Evolutionary conservation across 2,113 vertebrate genomes (phyloP).

Genomic region (Motacilla tschutschensis): DNA sequence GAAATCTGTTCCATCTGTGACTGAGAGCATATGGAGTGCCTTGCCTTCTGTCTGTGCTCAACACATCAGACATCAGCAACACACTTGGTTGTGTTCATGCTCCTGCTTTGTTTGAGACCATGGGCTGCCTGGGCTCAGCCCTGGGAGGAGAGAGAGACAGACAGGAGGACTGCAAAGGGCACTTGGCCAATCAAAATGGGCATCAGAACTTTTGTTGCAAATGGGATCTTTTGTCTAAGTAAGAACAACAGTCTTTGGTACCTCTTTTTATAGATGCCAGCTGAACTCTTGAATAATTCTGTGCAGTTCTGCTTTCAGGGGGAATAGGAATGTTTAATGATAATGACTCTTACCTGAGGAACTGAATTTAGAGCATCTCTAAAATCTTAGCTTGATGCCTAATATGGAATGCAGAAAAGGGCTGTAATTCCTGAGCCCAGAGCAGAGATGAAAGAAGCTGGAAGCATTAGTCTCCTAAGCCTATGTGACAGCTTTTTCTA

Average conservation of each 20-base stretch:
- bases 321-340: background rate
- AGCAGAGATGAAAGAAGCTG: background rate
- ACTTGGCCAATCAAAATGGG: background rate
- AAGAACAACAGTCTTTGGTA: background rate
- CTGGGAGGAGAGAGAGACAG: background rate
- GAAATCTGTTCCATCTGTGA: background rate
- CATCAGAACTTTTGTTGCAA: background rate
- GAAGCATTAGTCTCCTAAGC: background rate
- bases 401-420: background rate
- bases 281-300: constrained; percentile 14
- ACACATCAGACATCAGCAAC: background rate
- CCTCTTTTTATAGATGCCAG: background rate
- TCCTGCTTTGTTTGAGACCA: background rate
- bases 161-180: background rate
- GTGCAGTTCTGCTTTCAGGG: background rate
- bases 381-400: background rate
- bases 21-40: background rate
- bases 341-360: constrained; percentile 4
- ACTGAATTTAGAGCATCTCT: constrained; percentile 9
- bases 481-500: background rate
- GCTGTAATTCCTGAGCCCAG: background rate
- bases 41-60: background rate
- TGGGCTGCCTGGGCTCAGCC: background rate
- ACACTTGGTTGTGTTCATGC: background rate
- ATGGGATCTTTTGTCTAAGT: background rate